Evolutionary conservation across 2,888 invertebrate genomes (phyloP), one percentile per base, ranked within the genome.

Genomic region (Chymomyza caudatula): DNA sequence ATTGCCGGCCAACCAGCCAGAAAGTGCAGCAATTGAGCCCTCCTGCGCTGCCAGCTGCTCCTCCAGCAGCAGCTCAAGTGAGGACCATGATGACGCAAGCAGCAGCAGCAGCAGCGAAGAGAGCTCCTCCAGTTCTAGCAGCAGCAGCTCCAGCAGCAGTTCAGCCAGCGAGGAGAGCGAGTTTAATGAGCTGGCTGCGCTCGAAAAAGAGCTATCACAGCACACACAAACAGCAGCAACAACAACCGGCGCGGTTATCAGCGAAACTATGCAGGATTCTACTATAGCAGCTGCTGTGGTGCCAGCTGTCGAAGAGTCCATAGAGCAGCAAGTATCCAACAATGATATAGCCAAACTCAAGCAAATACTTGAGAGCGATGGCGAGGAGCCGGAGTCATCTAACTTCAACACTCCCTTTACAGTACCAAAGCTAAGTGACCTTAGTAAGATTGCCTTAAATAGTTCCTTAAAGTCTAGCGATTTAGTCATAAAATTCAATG

Each of bases 341-440:
- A 75, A 72, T 1, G 89, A 88, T 63, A 87, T 89, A 22, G 88
- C 86, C 60, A 85, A 88, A 70, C 76, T 88, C 44, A 89, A 88
- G 71, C 76, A 87, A 73, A 88, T 88, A 51, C 71, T 88, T 49
- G 87, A 88, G 67, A 85, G 88, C 64, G 87, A 85, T 15, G 76
- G 73, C 22, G 86, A 87, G n/a, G 73, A 58, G 25, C 60, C 37
- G 59, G 68, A 74, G n/a, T 11, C 20, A 54, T 43, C 17, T 43
- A 52, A 49, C 60, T 11, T 19, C n/a, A 53, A n/a, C 42, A 51
- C 20, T 11, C 5, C 22, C 52, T 4, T 20, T 8, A 72, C 67
- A 69, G 86, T 90, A 88, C 90, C 90, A 87, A 90, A 90, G 88
- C 86, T 90, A 90, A 90, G 90, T 90, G 90, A 89, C 89, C 90